These are phyloP conservation scores for Allolobophora icterica DNA, from an alignment of 2,888 invertebrate species.

Conservation along the genomic window DNA sequence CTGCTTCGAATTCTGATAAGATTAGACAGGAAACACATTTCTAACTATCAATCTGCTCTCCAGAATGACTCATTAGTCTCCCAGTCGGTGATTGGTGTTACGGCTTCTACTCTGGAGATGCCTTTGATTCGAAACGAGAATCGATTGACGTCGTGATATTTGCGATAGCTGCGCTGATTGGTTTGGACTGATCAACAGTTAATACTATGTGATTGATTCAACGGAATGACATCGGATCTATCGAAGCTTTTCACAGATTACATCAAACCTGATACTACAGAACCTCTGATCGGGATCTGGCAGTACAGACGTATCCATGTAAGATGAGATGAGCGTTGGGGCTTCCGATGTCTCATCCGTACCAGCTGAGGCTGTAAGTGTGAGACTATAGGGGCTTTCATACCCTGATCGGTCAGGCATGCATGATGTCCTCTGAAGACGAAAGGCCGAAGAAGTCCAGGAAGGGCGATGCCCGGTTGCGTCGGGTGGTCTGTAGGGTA, in stretches of 20 bases:
- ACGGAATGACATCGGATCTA: background rate
- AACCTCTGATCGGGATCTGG: background rate
- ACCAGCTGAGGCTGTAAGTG: background rate
- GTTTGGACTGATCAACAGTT: background rate
- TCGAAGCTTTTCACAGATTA: background rate
- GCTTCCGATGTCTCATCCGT: background rate
- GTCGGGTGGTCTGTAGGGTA: conserved; percentile 37
- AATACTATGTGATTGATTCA: background rate
- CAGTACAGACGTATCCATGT: background rate
- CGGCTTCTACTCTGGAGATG: too few species aligned
- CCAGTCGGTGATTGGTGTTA: too few species aligned
- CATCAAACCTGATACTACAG: background rate
- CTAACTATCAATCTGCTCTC: background rate
- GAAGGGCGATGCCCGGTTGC: background rate
- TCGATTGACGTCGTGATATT: background rate
- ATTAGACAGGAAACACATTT: background rate
- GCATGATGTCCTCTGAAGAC: background rate
- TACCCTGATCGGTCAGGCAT: too few species aligned
- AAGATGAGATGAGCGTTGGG: background rate
- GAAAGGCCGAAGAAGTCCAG: background rate
- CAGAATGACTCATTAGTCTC: background rate
- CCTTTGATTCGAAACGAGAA: too few species aligned
- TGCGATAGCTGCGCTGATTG: background rate
- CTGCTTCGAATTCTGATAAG: background rate
- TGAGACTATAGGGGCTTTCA: background rate